Percentiles rank a stretch among this genome's conserved stretches.
Conservation (phyloP, 1,140 invertebrate genomes). For the Chrysomallon squamiferum region DNA sequence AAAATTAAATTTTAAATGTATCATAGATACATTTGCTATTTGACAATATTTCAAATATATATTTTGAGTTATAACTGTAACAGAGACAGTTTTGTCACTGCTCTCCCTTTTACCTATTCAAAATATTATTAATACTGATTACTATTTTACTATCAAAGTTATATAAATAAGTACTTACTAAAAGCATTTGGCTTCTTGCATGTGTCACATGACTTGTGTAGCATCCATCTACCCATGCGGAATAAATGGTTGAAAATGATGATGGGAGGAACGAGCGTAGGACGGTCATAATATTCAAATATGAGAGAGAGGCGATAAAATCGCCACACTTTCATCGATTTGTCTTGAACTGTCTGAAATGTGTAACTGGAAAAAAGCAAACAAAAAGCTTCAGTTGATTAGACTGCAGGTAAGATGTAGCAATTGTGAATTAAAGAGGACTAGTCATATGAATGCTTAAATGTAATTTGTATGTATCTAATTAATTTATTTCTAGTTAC, state of each 20-base stretch:
- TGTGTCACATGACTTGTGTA: conserved; percentile 2
- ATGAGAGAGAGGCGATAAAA: conserved; percentile 63
- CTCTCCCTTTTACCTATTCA: too few species aligned
- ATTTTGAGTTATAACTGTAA: too few species aligned
- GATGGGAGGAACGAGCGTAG: conserved; percentile 62
- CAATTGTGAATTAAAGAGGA: not conserved
- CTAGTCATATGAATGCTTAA: not conserved
- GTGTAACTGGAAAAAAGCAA: conserved; percentile 53
- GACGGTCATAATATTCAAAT: conserved; percentile 63
- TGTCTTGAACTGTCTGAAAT: conserved; percentile 59
- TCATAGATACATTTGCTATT: too few species aligned
- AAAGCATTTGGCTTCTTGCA: conserved; percentile 44
- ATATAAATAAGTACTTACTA: conserved; percentile 44
- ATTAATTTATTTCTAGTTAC: too few species aligned
- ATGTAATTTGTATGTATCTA: too few species aligned
- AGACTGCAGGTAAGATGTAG: not conserved
- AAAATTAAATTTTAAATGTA: too few species aligned
- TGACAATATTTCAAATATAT: too few species aligned
- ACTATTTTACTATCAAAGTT: too few species aligned
- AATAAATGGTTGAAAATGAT: conserved; percentile 59
- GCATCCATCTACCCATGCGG: conserved; percentile 25
- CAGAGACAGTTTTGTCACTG: too few species aligned
- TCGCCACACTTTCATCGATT: conserved; percentile 61
- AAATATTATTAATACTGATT: too few species aligned
- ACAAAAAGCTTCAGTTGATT: too few species aligned